A percentile compares a stretch with the other conserved stretches of the same genome.
phyloP scores from a whole-genome alignment of 2,797 vertebrate species.

The Aldrovandia affinis region DNA sequence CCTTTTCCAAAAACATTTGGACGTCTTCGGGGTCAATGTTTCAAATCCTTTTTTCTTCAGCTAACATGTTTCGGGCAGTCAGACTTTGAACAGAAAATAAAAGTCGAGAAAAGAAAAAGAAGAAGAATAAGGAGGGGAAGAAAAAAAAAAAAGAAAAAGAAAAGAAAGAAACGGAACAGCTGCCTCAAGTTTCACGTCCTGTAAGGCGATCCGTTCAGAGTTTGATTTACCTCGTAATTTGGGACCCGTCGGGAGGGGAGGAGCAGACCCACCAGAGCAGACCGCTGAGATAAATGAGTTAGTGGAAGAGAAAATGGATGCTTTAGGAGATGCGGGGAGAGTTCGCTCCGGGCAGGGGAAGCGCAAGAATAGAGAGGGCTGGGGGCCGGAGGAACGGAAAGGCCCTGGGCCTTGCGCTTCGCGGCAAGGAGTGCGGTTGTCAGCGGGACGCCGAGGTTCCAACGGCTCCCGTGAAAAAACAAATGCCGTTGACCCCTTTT shows the following conservation, averaged over 20 bases:
- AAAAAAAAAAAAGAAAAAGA: conserved; percentile 14
- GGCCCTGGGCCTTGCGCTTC: background rate
- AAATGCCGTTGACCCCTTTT: background rate
- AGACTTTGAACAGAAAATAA: conserved; percentile 28
- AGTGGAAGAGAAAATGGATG: background rate
- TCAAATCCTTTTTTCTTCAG: conserved; percentile 44
- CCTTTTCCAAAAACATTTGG: conserved; percentile 42
- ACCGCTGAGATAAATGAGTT: conserved; percentile 16
- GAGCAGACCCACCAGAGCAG: conserved; percentile 8
- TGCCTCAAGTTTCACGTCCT: background rate
- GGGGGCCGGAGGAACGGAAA: background rate
- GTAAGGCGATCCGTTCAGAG: conserved; percentile 23
- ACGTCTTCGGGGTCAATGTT: conserved; percentile 52
- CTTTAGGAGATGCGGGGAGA: background rate
- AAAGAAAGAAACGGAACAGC: conserved; percentile 14
- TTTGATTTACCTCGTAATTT: conserved; percentile 42
- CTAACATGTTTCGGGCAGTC: conserved; percentile 46
- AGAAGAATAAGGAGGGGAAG: background rate
- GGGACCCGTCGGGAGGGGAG: conserved; percentile 30
- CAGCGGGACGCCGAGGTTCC: background rate
- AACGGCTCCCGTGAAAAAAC: background rate
- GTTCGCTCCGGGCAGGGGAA: background rate
- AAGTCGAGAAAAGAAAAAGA: conserved; percentile 22
- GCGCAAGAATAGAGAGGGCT: background rate
- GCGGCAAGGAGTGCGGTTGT: background rate